phyloP scores from a whole-genome alignment of 1,140 invertebrate species.

The Coelopa frigida region DNA sequence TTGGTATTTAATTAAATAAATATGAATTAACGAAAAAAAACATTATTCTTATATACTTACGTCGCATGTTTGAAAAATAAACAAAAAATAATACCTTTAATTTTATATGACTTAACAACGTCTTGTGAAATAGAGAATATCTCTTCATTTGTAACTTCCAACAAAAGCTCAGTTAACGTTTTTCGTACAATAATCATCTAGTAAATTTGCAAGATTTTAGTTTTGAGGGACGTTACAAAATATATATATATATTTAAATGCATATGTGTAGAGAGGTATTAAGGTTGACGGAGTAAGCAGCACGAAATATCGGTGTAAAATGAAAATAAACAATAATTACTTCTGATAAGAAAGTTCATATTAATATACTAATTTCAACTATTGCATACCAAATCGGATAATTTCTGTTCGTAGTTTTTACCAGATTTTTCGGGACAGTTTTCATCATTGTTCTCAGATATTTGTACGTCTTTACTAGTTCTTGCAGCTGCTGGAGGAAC shows the following conservation, averaged over 20 bases:
- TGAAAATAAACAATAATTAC: background rate
- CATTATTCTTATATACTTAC: background rate
- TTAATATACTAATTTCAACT: too few relatives aligned
- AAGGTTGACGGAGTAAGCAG: too few relatives aligned
- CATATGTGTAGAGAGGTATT: too few relatives aligned
- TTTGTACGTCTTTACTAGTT: too few relatives aligned
- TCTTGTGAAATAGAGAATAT: slow-evolving; percentile 74
- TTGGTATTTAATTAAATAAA: background rate
- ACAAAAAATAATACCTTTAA: slow-evolving; percentile 36
- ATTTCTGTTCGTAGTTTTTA: slow-evolving; percentile 43
- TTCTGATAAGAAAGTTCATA: background rate
- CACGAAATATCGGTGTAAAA: background rate
- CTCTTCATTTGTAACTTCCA: slow-evolving; percentile 88
- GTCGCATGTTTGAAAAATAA: background rate
- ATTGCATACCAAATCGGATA: slow-evolving; percentile 40
- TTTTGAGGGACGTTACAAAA: too few relatives aligned
- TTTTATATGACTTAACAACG: slow-evolving; percentile 37
- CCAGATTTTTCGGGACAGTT: slow-evolving; percentile 13
- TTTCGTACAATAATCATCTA: slow-evolving; percentile 84
- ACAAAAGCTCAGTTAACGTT: slow-evolving; percentile 82
- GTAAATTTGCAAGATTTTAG: slow-evolving; percentile 15
- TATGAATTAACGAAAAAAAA: background rate
- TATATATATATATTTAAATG: too few relatives aligned
- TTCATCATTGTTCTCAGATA: slow-evolving; percentile 10
- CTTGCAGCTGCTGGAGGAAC: too few relatives aligned